Evolutionary conservation across 2,113 vertebrate genomes (phyloP), one percentile per base, ranked within the genome.

Genomic region (Ochotona princeps): DNA sequence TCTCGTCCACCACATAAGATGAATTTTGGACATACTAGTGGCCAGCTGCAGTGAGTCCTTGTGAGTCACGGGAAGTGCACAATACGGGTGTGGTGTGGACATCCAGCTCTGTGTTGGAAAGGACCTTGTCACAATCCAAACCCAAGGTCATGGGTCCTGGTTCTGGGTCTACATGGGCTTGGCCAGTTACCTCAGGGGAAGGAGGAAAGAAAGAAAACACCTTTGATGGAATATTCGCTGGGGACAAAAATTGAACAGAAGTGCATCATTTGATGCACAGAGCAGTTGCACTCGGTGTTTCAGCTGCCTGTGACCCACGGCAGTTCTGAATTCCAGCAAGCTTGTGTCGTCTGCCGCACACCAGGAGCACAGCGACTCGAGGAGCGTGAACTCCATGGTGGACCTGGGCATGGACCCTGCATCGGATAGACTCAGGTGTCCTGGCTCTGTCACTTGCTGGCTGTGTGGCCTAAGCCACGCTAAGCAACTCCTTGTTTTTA

Each of bases 401-500:
- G 61, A 32, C 73, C 47, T 20, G 3, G 51, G 3, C 28, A 9
- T 28, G 25, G 3, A 26, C 18, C 81, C 11, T 92, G 81, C 32
- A 10, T 76, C 5, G 65, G 57, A 67, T 28, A 15, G 25, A 26
- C 28, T 14, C 25, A 8, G 82, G 57, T 51, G 0, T 35, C 23
- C 18, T 28, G 28, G 17, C 28, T 93, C 26, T 49, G 0, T n/a
- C 3, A 10, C 20, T 63, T 44, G 25, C 0, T 61, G 66, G 2
- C 26, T 83, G 2, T 75, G 32, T 57, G 44, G 83, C 35, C 54
- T 70, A 28, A 67, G 32, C 25, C 7, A 90, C 92, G 7, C 47
- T 65, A 54, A 38, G 47, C 70, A 66, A 51, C 30, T 94, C 35
- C 51, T 90, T 69, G 25, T 80, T 87, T 67, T n/a, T 80, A 76